These are phyloP conservation scores for Thalassaphorura encarpata DNA, from an alignment of 1,140 invertebrate species.

Conservation along the genomic window DNA sequence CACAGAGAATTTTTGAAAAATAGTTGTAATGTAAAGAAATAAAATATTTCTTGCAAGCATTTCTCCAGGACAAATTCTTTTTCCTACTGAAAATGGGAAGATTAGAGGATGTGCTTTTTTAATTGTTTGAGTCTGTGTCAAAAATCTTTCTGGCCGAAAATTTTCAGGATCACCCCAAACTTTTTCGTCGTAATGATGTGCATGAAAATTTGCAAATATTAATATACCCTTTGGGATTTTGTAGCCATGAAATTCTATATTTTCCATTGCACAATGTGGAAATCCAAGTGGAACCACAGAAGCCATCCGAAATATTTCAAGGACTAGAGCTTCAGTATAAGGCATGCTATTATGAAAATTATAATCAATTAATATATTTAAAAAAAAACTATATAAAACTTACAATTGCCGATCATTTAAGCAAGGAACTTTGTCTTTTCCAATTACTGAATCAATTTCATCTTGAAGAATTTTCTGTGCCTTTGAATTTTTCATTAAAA, in stretches of 20 bases:
- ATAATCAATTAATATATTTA: too few relatives aligned
- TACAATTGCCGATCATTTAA: not conserved
- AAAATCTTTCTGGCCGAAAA: constrained; percentile 65
- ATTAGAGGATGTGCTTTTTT: constrained; percentile 5
- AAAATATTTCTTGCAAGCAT: constrained; percentile 45
- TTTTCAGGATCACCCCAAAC: constrained; percentile 57
- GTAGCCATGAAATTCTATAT: constrained; percentile 58
- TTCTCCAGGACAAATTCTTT: constrained; percentile 51
- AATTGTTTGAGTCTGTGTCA: constrained; percentile 42
- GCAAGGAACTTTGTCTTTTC: constrained; percentile 11
- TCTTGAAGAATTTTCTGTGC: constrained; percentile 36
- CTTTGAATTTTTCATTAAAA: constrained; percentile 36
- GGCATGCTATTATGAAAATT: too few relatives aligned
- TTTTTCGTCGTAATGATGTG: constrained; percentile 57
- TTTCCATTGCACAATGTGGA: constrained; percentile 59
- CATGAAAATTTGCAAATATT: constrained; percentile 68
- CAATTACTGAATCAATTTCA: constrained; percentile 36
- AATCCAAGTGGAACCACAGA: constrained; percentile 60
- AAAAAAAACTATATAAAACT: not conserved
- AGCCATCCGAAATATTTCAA: constrained; percentile 52
- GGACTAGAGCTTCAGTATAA: constrained; percentile 2
- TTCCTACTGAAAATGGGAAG: constrained; percentile 40
- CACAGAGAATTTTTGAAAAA: constrained; percentile 48
- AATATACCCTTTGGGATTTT: constrained; percentile 71
- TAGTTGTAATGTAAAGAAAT: constrained; percentile 45